These are phyloP conservation scores for Antrozous pallidus DNA, from an alignment of 2,797 vertebrate genomes.

Conservation along the genomic window DNA sequence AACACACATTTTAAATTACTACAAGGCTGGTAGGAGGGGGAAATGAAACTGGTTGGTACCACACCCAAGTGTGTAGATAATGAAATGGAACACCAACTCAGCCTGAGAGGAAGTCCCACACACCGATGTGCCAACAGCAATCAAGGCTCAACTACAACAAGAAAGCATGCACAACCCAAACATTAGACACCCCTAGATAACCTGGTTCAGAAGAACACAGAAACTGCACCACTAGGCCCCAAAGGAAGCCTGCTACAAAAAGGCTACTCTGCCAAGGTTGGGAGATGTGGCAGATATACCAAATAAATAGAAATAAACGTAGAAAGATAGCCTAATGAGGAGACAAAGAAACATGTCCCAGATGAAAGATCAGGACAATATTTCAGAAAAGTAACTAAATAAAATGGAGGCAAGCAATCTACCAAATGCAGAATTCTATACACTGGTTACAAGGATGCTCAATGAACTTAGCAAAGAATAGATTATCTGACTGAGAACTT, in stretches of 20 bases:
- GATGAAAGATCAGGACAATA: neutral
- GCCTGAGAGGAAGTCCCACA: neutral
- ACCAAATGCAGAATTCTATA: neutral
- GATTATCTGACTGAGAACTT: neutral
- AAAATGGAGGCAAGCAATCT: neutral
- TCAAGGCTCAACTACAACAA: neutral
- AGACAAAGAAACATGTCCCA: neutral
- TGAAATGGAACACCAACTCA: neutral
- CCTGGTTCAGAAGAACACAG: neutral
- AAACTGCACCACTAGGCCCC: neutral
- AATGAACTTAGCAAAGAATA: neutral
- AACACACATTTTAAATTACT: no score
- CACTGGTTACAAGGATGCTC: neutral
- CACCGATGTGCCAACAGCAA: neutral
- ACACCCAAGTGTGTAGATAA: no score
- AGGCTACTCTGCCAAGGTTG: neutral
- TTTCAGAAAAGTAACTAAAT: neutral
- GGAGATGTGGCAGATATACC: neutral
- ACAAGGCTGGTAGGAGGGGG: no score
- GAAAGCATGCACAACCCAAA: neutral
- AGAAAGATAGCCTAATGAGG: neutral
- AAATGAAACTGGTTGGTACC: no score
- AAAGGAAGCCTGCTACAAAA: neutral
- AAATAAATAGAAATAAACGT: neutral
- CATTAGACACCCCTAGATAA: neutral